Base-by-base conservation (phyloP, 2,888 invertebrate species). In the Suillia variegata region DNA sequence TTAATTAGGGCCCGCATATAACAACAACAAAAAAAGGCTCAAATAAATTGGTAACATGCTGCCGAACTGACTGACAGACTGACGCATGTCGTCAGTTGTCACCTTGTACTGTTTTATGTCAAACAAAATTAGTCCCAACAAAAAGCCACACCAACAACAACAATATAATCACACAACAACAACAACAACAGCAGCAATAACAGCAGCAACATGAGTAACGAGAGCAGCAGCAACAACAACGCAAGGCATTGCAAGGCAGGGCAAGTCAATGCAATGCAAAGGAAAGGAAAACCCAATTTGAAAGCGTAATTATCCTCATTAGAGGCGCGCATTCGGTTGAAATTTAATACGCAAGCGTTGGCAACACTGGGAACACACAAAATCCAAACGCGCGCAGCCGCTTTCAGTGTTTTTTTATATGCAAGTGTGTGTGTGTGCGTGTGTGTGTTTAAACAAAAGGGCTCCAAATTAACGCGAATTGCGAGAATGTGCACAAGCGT, bases 1-100 rank as follows among this genome's bases (percentile, higher is more conserved):
- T n/a, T n/a, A n/a, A n/a, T n/a, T n/a, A n/a, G n/a, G n/a, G n/a
- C n/a, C n/a, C n/a, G n/a, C n/a, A n/a, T n/a, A n/a, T n/a, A n/a
- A n/a, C n/a, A n/a, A n/a, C n/a, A n/a, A n/a, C n/a, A n/a, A n/a
- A n/a, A n/a, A n/a, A 26, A 26, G 26, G 26, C 10, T 10, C 5
- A 26, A 26, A 26, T 38, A 38, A 38, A 38, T 38, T 38, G 38
- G 38, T 5, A 38, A 38, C 38, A 38, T 13, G 6, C 38, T n/a
- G 38, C 38, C 31, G 12, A 12, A n/a, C 38, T 38, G 38, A 5
- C 15, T 5, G 10, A 6, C 18, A 5, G 5, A 45, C 17, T 50
- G 62, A 62, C 63, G 62, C 61, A 66, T 76, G 74, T 76, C 75
- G 68, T 64, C 77, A 69, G 68, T 69, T 76, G 73, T 74, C 75